Percentiles rank a stretch among this genome's conserved stretches.
phyloP scores from a whole-genome alignment of 2,797 vertebrate species.

The Ceryle rudis region DNA sequence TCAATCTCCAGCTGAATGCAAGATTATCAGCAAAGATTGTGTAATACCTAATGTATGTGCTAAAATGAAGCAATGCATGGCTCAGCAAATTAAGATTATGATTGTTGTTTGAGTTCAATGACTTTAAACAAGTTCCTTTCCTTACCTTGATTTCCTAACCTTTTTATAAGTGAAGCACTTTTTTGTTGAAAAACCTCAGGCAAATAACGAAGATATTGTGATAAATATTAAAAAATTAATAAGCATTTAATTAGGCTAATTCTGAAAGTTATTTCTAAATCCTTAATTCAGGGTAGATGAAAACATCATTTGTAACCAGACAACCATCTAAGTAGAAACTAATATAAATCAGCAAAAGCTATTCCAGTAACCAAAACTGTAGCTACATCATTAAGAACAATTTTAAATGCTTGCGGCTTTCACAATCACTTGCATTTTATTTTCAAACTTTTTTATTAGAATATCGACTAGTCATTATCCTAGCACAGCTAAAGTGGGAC shows the following conservation, averaged over 20 bases:
- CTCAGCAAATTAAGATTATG: background rate
- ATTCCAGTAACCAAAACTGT: conserved; percentile 31
- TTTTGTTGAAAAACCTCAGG: background rate
- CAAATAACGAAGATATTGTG: background rate
- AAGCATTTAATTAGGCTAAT: conserved; percentile 45
- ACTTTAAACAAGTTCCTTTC: background rate
- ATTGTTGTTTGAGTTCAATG: background rate
- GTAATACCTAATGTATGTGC: background rate
- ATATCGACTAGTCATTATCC: conserved; percentile 51
- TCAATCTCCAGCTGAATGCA: background rate
- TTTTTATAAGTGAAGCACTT: background rate
- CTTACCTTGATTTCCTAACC: background rate
- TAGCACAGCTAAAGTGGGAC: conserved; percentile 55
- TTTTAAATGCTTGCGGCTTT: conserved; percentile 56
- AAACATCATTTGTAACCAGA: conserved; percentile 53
- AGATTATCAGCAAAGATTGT: background rate
- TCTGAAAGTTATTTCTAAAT: conserved; percentile 24
- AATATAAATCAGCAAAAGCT: conserved; percentile 56
- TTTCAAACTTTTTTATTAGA: conserved; percentile 69
- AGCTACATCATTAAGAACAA: conserved; percentile 53
- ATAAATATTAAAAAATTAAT: conserved; percentile 42
- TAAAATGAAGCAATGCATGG: background rate
- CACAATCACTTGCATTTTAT: conserved; percentile 54
- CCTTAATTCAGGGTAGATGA: conserved; percentile 25
- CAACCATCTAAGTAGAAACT: conserved; percentile 34